These are phyloP conservation scores for Megaceryle torquata DNA, from an alignment of 2,113 vertebrate genomes.

Conservation along the genomic window DNA sequence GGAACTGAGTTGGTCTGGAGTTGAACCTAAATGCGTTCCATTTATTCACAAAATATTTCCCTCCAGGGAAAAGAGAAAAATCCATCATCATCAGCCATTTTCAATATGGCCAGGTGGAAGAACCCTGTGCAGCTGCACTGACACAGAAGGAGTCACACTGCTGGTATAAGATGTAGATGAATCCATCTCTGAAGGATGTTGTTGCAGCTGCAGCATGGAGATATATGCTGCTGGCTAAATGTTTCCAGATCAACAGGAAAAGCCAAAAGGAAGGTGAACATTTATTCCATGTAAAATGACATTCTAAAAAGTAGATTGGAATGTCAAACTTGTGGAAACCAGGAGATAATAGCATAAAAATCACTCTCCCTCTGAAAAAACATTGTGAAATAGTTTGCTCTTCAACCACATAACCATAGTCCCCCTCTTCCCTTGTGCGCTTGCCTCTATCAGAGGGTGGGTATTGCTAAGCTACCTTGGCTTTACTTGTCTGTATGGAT, in stretches of 20 bases:
- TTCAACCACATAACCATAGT: neutral
- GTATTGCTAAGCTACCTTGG: fast-evolving
- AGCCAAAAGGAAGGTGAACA: neutral
- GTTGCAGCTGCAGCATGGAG: neutral
- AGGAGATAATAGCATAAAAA: neutral
- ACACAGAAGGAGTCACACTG: neutral
- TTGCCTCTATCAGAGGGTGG: neutral
- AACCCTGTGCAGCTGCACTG: neutral
- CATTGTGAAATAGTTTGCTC: neutral
- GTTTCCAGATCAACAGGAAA: neutral
- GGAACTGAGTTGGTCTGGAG: neutral
- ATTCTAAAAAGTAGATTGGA: neutral
- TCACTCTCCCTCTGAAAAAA: neutral
- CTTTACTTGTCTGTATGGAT: neutral
- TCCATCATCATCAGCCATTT: neutral
- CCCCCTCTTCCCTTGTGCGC: neutral
- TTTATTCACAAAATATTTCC: neutral
- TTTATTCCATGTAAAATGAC: neutral
- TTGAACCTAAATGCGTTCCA: neutral
- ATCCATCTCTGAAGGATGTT: neutral
- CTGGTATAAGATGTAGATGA: neutral
- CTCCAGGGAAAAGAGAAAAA: neutral
- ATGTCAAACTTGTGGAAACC: neutral
- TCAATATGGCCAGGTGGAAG: neutral
- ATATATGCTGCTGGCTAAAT: neutral